Base-by-base conservation (phyloP, 1,140 invertebrate genomes). In the Trachelipus rathkii region DNA sequence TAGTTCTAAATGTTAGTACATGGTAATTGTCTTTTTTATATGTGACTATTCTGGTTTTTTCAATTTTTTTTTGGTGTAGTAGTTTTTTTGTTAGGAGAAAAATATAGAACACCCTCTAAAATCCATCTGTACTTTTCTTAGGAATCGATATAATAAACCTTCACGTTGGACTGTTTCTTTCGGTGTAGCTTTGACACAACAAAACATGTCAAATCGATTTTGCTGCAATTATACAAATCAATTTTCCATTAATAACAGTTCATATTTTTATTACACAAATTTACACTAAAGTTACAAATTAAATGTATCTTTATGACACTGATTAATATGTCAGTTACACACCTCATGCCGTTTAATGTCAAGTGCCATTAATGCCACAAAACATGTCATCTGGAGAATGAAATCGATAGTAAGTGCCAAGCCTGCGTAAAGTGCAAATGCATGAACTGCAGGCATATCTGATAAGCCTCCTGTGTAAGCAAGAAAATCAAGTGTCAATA, bases 381-480 rank as follows among this genome's bases (percentile, higher is more conserved):
- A 99, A 85, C 94, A 96, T 0, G 97, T 97, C 81, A 99, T 93
- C 88, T 99, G 97, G 19, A 99, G 89, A 19, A 99, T 81, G 85
- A 99, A 99, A 86, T 99, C 95, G 67, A 99, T 90, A 0, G 99
- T 86, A 19, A 99, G 88, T 10, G 97, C 97, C 86, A 97, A 91
- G 72, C 93, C 96, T 21, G 97, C 97, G 84, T 98, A 99, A 9
- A 99, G 87, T 66, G 96, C 96, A 87, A 99, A 99, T 0, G 95
- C 95, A 84, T 90, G 90, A 23, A 99, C 97, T 0, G 97, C 97
- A 9, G 97, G 97, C 96, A 99, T 99, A 83, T 94, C 92, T 10
- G 95, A 97, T 71, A 99, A 87, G 60, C 93, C 92, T 82, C 96
- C 96, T 89, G 78, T 46, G 82, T 7, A 60, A 45, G 46, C 2